Percentiles rank a stretch among this genome's conserved stretches.
These are phyloP conservation scores for Perognathus longimembris DNA, from an alignment of 2,113 vertebrate genomes.

Conservation along the genomic window DNA sequence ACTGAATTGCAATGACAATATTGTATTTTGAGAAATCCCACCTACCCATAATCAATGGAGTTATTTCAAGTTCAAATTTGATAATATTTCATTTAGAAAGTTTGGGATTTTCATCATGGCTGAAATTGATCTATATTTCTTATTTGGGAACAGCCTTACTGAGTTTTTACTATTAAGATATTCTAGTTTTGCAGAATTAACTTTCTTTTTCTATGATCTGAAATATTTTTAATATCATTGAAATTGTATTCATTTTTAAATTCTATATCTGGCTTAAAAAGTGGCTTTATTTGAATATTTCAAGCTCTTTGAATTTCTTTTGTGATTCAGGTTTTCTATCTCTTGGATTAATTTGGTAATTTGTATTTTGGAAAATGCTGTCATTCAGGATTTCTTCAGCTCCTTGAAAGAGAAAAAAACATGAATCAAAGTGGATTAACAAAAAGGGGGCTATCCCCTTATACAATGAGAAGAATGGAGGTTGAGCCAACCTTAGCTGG, in stretches of 20 bases:
- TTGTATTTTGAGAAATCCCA: background rate
- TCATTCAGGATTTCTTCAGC: conserved; percentile 7
- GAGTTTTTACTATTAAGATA: conserved; percentile 10
- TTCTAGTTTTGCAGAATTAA: conserved; percentile 7
- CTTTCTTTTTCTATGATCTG: conserved; percentile 27
- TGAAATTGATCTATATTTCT: conserved; percentile 27
- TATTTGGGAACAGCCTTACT: background rate
- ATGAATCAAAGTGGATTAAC: conserved; percentile 24
- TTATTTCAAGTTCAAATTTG: too few relatives aligned
- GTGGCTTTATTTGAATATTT: conserved; percentile 43
- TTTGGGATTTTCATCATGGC: background rate
- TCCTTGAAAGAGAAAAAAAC: conserved; percentile 26
- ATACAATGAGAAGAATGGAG: background rate
- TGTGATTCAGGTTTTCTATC: conserved; percentile 2
- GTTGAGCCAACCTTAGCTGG: background rate
- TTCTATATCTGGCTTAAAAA: conserved; percentile 18
- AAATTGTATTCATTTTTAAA: conserved; percentile 39
- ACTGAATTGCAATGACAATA: background rate
- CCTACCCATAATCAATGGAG: too few relatives aligned
- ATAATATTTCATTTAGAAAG: background rate
- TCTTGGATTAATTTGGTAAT: background rate
- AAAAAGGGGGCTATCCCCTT: background rate
- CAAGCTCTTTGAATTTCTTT: conserved; percentile 50
- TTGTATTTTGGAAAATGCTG: conserved; percentile 22
- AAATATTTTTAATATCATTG: conserved; percentile 53